phyloP scores from a whole-genome alignment of 2,888 invertebrate species.

The Microplitis deprimator region DNA sequence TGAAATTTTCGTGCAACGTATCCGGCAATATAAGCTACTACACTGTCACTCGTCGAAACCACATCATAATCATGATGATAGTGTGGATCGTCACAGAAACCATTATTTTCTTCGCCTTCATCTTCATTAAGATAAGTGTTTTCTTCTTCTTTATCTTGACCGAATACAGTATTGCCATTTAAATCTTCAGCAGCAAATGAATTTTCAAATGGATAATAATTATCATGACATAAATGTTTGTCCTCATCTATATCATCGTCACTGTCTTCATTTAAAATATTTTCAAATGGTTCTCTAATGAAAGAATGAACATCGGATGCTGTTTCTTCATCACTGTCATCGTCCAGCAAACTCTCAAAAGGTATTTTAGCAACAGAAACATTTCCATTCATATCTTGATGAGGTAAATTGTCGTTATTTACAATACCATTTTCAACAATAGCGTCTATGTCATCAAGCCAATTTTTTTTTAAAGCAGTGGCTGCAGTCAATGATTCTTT shows the following conservation, averaged over 20 bases:
- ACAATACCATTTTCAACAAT: conserved; percentile 33
- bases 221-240: not conserved
- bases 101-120: not conserved
- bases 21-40: conserved; percentile 43
- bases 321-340: not conserved
- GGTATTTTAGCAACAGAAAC: conserved; percentile 13
- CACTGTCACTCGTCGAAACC: conserved; percentile 38
- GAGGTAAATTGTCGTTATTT: not conserved
- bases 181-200: not conserved
- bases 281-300: conserved; percentile 7
- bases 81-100: not conserved
- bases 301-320: not conserved
- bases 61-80: conserved; percentile 42
- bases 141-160: not conserved
- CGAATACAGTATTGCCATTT: not conserved
- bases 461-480: conserved; percentile 27
- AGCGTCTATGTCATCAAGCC: conserved; percentile 37
- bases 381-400: conserved; percentile 12
- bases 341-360: conserved; percentile 9
- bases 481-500: conserved; percentile 35
- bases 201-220: not conserved
- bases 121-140: not conserved
- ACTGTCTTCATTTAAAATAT: conserved; percentile 8
- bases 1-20: conserved; percentile 43
- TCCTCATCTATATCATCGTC: not conserved